These are phyloP conservation scores for Laothoe populi DNA, from an alignment of 2,888 invertebrate genomes.

Conservation along the genomic window DNA sequence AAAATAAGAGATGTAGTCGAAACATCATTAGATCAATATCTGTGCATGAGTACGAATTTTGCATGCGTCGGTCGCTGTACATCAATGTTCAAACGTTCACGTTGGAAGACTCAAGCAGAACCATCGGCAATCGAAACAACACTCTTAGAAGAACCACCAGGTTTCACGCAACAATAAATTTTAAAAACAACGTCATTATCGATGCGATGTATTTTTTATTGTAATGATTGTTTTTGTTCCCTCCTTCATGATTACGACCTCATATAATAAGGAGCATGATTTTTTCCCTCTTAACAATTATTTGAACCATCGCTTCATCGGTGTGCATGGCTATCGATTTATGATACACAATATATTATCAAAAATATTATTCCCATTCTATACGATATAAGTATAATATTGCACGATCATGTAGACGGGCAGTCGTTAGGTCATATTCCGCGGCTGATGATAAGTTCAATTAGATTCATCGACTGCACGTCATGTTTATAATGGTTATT, in stretches of 20 bases:
- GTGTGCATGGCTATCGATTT: conserved; percentile 79
- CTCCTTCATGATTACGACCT: conserved; percentile 67
- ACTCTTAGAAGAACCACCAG: conserved; percentile 50
- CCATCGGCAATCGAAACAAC: conserved; percentile 47
- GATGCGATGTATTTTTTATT: conserved; percentile 60
- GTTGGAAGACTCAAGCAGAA: conserved; percentile 44
- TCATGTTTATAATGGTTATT: conserved; percentile 51
- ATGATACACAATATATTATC: conserved; percentile 51
- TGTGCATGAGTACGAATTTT: conserved; percentile 61
- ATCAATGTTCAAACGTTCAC: conserved; percentile 49
- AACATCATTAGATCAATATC: conserved; percentile 48
- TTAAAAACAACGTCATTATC: conserved; percentile 47
- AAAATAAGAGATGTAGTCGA: conserved; percentile 53
- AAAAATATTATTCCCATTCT: conserved; percentile 55
- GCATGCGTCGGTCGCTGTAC: conserved; percentile 59
- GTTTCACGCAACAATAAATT: conserved; percentile 46
- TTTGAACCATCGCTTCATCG: conserved; percentile 64
- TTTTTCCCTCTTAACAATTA: conserved; percentile 52
- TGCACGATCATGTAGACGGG: conserved; percentile 72
- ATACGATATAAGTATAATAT: conserved; percentile 57
- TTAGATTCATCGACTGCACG: conserved; percentile 69
- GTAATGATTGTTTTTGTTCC: conserved; percentile 56
- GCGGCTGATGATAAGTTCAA: conserved; percentile 39
- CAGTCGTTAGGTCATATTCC: conserved; percentile 63
- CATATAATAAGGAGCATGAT: conserved; percentile 78